phyloP scores from a whole-genome alignment of 2,113 vertebrate species.

The Lagopus muta region DNA sequence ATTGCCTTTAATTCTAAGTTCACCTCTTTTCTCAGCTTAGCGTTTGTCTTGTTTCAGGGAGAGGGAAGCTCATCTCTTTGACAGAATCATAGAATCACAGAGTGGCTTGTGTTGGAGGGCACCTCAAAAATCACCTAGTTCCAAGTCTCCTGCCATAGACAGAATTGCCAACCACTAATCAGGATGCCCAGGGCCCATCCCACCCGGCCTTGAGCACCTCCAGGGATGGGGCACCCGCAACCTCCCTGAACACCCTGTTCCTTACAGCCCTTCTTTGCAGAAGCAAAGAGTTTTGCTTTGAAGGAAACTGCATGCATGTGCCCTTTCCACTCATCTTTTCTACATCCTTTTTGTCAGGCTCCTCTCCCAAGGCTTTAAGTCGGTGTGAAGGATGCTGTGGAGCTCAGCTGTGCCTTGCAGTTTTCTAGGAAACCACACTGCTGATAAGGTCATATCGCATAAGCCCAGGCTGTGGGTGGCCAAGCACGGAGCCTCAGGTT shows the following conservation, averaged over 20 bases:
- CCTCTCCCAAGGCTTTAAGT: background rate
- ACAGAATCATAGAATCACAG: too few species aligned
- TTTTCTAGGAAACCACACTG: background rate
- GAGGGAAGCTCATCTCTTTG: background rate
- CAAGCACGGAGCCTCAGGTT: background rate
- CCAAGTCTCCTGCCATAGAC: too few species aligned
- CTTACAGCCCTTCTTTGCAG: background rate
- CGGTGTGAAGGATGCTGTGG: background rate
- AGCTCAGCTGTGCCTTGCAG: background rate
- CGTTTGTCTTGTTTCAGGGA: background rate
- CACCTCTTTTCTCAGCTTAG: background rate
- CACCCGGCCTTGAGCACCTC: too few species aligned
- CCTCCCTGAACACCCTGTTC: too few species aligned
- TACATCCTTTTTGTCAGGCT: background rate
- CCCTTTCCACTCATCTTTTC: background rate
- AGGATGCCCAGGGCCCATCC: too few species aligned
- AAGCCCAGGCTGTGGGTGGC: background rate
- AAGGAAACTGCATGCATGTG: rapidly evolving
- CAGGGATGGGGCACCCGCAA: too few species aligned
- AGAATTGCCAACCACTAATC: too few species aligned
- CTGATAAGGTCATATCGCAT: constrained; percentile 21
- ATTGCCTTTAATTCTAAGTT: background rate
- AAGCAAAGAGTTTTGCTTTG: background rate
- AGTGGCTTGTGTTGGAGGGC: too few species aligned
- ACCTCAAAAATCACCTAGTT: too few species aligned